These are phyloP conservation scores for Venustoraphidia nigricollis DNA, from an alignment of 2,888 invertebrate species.

Conservation along the genomic window DNA sequence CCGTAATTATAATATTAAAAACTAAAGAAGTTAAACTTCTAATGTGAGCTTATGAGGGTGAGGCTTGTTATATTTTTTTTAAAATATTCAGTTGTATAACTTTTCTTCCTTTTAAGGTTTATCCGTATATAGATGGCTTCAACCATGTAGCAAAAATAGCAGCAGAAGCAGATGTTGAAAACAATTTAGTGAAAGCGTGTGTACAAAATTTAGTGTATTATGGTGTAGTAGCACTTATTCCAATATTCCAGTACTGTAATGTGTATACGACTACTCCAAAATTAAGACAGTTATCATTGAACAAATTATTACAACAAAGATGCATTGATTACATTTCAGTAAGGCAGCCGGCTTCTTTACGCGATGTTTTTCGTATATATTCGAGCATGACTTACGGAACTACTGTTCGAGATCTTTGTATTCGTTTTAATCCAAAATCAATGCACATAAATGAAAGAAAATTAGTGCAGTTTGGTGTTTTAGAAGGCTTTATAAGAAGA, in stretches of 20 bases:
- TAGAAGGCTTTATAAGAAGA: conserved; percentile 67
- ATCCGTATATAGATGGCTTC: conserved; percentile 83
- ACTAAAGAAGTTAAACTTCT: too few species aligned
- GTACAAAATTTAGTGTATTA: conserved; percentile 82
- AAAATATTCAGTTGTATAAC: not conserved
- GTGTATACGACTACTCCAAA: conserved; percentile 44
- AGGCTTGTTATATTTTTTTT: too few species aligned
- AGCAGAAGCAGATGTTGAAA: conserved; percentile 80
- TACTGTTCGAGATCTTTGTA: conserved; percentile 51
- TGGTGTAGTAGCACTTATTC: conserved; percentile 42
- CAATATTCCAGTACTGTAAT: conserved; percentile 50
- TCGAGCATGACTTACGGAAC: conserved; percentile 55
- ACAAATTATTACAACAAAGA: conserved; percentile 31
- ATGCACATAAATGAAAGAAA: conserved; percentile 65
- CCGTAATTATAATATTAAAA: too few species aligned
- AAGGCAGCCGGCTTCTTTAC: conserved; percentile 32
- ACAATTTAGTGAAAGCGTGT: conserved; percentile 84
- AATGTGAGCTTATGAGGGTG: too few species aligned
- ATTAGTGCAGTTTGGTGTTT: conserved; percentile 74
- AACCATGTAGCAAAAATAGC: conserved; percentile 86
- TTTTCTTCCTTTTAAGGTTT: conserved; percentile 34
- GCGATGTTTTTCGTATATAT: conserved; percentile 45
- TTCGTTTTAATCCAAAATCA: conserved; percentile 53
- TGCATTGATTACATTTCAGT: conserved; percentile 33
- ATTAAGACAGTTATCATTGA: conserved; percentile 33